Conservation (phyloP, 2,797 vertebrate species). For the Sebastes miniatus region DNA sequence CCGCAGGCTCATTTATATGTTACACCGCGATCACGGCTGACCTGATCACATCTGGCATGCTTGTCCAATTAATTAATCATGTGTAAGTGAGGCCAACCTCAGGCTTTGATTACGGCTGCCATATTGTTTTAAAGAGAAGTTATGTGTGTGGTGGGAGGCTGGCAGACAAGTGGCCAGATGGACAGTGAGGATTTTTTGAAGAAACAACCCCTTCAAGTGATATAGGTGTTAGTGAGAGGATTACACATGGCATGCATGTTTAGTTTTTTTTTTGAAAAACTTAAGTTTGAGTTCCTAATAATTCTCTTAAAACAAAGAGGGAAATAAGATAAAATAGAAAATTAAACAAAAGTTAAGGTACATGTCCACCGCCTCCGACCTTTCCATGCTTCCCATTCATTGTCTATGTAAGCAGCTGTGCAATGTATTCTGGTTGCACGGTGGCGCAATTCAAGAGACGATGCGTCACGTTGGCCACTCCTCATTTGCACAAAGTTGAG, state of each 20-base stretch:
- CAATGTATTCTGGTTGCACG: too few species aligned
- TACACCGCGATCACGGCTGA: slow-evolving; percentile 52
- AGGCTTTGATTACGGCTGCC: slow-evolving; percentile 62
- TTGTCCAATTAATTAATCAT: slow-evolving; percentile 76
- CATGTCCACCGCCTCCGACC: too few species aligned
- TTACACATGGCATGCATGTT: neutral
- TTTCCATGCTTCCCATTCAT: too few species aligned
- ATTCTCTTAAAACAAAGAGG: neutral
- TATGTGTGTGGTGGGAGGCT: neutral
- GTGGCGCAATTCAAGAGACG: too few species aligned
- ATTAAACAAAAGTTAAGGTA: neutral
- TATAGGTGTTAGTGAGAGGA: neutral
- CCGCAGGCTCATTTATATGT: slow-evolving; percentile 66
- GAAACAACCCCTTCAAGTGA: neutral
- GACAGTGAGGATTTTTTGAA: slow-evolving; percentile 19
- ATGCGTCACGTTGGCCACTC: too few species aligned
- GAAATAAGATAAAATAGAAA: neutral
- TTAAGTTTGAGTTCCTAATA: too few species aligned
- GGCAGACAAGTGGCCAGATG: slow-evolving; percentile 43
- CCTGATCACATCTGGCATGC: slow-evolving; percentile 72
- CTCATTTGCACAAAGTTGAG: too few species aligned
- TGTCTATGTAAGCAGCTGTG: too few species aligned
- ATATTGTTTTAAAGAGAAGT: slow-evolving; percentile 64
- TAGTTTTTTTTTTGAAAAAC: neutral
- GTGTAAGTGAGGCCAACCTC: slow-evolving; percentile 55